These are phyloP conservation scores for Chirona hameri DNA, from an alignment of 2,888 invertebrate genomes.

Conservation along the genomic window DNA sequence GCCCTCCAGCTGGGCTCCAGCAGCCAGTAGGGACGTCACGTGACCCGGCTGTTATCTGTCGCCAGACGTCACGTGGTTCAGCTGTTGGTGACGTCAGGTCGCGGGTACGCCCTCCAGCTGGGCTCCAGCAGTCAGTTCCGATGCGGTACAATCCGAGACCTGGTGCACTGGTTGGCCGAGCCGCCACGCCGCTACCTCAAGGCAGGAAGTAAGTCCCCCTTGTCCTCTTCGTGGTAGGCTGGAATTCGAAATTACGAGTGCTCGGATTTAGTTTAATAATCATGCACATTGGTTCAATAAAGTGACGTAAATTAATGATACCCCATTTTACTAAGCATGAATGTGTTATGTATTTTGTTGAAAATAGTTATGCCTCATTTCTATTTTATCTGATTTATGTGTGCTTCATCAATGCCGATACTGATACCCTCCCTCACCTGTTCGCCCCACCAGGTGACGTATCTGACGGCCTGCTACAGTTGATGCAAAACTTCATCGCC, in stretches of 20 bases:
- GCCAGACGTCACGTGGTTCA: background rate
- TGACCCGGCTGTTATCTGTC: background rate
- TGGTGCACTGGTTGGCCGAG: slow-evolving; percentile 4
- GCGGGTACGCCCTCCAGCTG: background rate
- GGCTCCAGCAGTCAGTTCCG: background rate
- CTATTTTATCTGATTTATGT: too few species aligned
- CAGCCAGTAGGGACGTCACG: background rate
- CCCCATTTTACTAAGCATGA: too few species aligned
- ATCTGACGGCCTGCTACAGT: background rate
- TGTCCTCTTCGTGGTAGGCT: too few species aligned
- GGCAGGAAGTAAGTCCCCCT: background rate
- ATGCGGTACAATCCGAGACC: background rate
- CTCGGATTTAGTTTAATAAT: too few species aligned
- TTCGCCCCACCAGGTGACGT: background rate
- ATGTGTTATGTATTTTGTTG: too few species aligned
- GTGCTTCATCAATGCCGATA: too few species aligned
- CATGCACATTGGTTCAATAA: too few species aligned
- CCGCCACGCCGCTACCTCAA: background rate
- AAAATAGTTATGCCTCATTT: too few species aligned
- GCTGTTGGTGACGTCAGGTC: background rate
- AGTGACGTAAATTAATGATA: too few species aligned
- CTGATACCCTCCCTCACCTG: background rate
- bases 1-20: background rate
- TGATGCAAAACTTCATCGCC: background rate
- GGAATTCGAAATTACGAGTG: too few species aligned